Base-by-base conservation (phyloP, 23 tunicate species). In the Halocynthia aurantium region DNA sequence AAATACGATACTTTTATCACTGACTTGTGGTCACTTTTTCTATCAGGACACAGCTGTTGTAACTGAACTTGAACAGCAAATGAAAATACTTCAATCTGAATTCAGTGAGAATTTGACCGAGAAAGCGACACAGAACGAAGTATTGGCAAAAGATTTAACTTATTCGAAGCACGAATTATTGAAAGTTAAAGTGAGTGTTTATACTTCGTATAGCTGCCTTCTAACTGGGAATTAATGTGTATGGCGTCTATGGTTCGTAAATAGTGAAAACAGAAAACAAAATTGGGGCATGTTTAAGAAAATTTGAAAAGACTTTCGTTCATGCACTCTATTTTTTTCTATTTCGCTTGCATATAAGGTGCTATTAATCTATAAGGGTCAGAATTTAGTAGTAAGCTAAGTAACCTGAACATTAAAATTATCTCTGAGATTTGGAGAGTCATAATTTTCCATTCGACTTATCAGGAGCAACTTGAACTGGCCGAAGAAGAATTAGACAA, bases 401-500 rank as follows among this genome's bases (percentile, higher is more conserved):
- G 44, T 31, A 31, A 31, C 44, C 44, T 31, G 44, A 1, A 1
- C 44, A 31, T 31, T 4, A 31, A 31, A 4, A 31, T 31, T 31
- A 31, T 31, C 44, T 31, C 44, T 31, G 44, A 31, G 44, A 31
- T 31, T 31, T 31, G 1, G 1, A 4, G 44, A 31, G 44, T 31
- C 44, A 31, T 31, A 31, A 31, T 31, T 31, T 31, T 76, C 5
- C 11, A 9, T 55, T 9, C 73, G 4, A 51, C 69, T 7, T 63
- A 71, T 55, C 76, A 94, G 98, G 88, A 94, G 31, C 90, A 91
- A 82, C 81, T 91, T 22, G 91, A 85, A 50, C 9, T 85, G 67
- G 80, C 97, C 9, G 91, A 85, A 18, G 80, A 81, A 56, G 98
- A 94, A 69, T 73, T 94, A 55, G 94, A 94, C 22, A 81, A 76